phyloP scores from a whole-genome alignment of 2,888 invertebrate species.

The Tipula confusa region DNA sequence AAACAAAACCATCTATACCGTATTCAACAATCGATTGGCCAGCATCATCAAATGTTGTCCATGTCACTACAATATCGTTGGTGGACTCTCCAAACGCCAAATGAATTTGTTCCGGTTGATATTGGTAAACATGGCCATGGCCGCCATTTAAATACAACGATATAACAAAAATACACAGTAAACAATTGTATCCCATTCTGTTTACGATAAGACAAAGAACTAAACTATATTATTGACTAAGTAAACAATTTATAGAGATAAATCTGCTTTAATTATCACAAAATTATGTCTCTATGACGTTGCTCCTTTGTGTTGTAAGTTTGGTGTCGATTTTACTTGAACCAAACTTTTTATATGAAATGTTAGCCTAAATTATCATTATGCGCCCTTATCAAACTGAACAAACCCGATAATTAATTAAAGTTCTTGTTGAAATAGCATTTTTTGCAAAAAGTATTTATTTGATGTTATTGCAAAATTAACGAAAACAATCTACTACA shows the following conservation, averaged over 20 bases:
- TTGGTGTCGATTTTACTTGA: neutral
- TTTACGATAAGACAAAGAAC: neutral
- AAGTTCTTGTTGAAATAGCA: neutral
- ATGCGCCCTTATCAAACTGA: no score
- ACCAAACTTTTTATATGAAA: no score
- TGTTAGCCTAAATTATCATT: no score
- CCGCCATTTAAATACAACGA: neutral
- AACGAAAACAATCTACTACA: neutral
- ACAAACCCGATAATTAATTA: neutral
- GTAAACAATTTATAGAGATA: neutral
- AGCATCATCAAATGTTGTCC: slow-evolving; percentile 72
- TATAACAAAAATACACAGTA: neutral
- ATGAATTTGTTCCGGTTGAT: slow-evolving; percentile 66
- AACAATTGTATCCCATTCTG: neutral
- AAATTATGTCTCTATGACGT: neutral
- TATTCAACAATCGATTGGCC: slow-evolving; percentile 67
- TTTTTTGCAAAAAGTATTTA: neutral
- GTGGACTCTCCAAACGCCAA: slow-evolving; percentile 61
- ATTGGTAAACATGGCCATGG: slow-evolving; percentile 42
- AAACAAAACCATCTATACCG: slow-evolving; percentile 59
- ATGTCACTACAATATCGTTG: slow-evolving; percentile 72
- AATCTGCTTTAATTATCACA: neutral
- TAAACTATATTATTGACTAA: neutral
- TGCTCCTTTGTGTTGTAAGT: neutral
- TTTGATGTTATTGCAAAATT: neutral